Percentiles rank a stretch among this genome's conserved stretches.
These are phyloP conservation scores for Leucoraja ocellata DNA, from an alignment of 2,797 vertebrate species.

Conservation along the genomic window DNA sequence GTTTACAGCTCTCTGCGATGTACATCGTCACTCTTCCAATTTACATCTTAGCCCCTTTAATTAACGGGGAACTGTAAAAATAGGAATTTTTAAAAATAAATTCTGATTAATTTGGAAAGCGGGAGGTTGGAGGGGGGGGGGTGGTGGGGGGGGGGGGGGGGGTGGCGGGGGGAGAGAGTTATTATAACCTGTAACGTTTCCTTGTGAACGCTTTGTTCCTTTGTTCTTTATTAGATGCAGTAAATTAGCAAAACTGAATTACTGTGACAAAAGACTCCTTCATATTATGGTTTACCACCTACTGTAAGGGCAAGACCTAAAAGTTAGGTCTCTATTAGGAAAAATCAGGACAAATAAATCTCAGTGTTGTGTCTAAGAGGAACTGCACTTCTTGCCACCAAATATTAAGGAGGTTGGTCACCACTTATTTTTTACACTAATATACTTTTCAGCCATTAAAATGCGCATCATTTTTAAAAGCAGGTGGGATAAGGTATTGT, in stretches of 20 bases:
- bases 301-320: slow-evolving; percentile 67
- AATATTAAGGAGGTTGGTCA: slow-evolving; percentile 83
- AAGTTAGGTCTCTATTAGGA: slow-evolving; percentile 79
- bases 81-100: slow-evolving; percentile 71
- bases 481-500: not conserved
- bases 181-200: slow-evolving; percentile 76
- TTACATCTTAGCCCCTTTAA: slow-evolving; percentile 79
- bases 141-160: slow-evolving; percentile 52
- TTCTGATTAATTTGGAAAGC: slow-evolving; percentile 77
- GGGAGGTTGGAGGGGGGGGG: slow-evolving; percentile 63
- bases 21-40: slow-evolving; percentile 71
- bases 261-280: slow-evolving; percentile 68
- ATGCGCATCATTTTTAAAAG: slow-evolving; percentile 31
- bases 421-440: slow-evolving; percentile 49
- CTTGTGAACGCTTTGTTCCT: slow-evolving; percentile 68
- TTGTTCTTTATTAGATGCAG: slow-evolving; percentile 75
- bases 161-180: slow-evolving; percentile 51
- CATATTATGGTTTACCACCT: slow-evolving; percentile 66
- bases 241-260: slow-evolving; percentile 67
- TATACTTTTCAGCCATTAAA: slow-evolving; percentile 9
- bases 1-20: slow-evolving; percentile 71
- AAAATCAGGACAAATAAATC: slow-evolving; percentile 83
- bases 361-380: slow-evolving; percentile 74
- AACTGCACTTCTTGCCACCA: slow-evolving; percentile 63
- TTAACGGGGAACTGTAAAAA: slow-evolving; percentile 70